These are phyloP conservation scores for Corythaeola cristata DNA, from an alignment of 2,113 vertebrate species.

Conservation along the genomic window DNA sequence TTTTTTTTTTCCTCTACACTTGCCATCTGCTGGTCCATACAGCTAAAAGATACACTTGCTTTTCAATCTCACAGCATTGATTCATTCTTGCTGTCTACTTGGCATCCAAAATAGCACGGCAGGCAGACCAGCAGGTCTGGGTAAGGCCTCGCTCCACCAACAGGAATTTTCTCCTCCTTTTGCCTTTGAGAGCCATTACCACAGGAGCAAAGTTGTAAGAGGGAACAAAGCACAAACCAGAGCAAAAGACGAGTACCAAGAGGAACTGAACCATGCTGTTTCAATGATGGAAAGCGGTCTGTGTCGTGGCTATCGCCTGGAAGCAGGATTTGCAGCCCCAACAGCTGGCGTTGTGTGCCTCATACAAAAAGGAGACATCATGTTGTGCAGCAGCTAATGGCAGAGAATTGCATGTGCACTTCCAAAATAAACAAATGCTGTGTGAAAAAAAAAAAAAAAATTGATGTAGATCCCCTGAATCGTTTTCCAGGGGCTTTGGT, in stretches of 20 bases:
- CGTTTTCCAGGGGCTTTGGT: background rate
- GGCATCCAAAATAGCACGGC: background rate
- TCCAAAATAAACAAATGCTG: background rate
- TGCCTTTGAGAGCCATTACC: background rate
- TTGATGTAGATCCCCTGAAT: background rate
- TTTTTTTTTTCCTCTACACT: conserved; percentile 25
- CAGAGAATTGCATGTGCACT: background rate
- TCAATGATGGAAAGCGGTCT: background rate
- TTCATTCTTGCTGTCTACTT: conserved; percentile 11
- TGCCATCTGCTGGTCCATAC: conserved; percentile 57
- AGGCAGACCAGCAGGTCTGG: background rate
- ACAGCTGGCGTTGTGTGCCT: background rate
- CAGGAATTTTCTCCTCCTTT: background rate
- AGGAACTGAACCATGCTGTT: background rate
- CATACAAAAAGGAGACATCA: background rate
- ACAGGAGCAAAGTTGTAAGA: background rate
- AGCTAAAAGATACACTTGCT: conserved; percentile 22
- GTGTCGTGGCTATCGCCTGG: background rate
- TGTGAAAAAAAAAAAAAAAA: background rate
- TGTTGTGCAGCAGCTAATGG: background rate
- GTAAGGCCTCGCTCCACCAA: background rate
- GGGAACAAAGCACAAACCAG: background rate
- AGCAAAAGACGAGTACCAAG: background rate
- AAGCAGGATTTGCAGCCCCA: background rate
- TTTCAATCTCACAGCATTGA: background rate